Conservation (phyloP, 2,797 vertebrate genomes). For the Pelodytes ibericus region DNA sequence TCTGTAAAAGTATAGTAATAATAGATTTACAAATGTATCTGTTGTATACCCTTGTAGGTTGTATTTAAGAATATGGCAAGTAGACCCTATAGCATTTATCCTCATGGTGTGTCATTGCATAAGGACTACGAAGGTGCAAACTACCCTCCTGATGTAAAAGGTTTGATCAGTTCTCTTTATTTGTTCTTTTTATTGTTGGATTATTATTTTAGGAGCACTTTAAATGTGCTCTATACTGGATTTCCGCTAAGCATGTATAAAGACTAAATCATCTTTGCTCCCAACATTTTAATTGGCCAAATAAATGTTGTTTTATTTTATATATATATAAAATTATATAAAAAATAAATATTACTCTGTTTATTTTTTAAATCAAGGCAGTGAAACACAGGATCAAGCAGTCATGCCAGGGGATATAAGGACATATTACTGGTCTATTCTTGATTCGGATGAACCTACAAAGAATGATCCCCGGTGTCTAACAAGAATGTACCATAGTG, state of each 20-base stretch:
- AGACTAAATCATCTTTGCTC: no score
- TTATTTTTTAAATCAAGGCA: slow-evolving; percentile 69
- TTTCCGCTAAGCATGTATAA: no score
- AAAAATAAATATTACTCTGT: neutral
- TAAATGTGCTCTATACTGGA: no score
- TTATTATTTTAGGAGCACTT: no score
- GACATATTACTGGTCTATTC: slow-evolving; percentile 86
- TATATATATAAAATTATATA: neutral
- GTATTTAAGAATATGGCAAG: slow-evolving; percentile 95
- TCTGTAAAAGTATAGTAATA: no score
- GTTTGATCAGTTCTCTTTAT: slow-evolving; percentile 60
- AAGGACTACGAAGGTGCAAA: slow-evolving; percentile 81
- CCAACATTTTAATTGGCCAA: no score
- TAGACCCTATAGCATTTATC: slow-evolving; percentile 93
- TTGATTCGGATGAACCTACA: slow-evolving; percentile 84
- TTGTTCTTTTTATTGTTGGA: neutral
- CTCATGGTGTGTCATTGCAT: slow-evolving; percentile 89
- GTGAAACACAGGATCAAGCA: slow-evolving; percentile 73
- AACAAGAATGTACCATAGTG: slow-evolving; percentile 91
- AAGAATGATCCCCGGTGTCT: slow-evolving; percentile 84
- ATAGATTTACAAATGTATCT: neutral
- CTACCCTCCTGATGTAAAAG: slow-evolving; percentile 78
- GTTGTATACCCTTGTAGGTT: slow-evolving; percentile 70
- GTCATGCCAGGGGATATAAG: slow-evolving; percentile 85
- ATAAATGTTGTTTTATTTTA: neutral